Evolutionary conservation across 2,113 vertebrate genomes (phyloP).

Genomic region (Peromyscus californicus): DNA sequence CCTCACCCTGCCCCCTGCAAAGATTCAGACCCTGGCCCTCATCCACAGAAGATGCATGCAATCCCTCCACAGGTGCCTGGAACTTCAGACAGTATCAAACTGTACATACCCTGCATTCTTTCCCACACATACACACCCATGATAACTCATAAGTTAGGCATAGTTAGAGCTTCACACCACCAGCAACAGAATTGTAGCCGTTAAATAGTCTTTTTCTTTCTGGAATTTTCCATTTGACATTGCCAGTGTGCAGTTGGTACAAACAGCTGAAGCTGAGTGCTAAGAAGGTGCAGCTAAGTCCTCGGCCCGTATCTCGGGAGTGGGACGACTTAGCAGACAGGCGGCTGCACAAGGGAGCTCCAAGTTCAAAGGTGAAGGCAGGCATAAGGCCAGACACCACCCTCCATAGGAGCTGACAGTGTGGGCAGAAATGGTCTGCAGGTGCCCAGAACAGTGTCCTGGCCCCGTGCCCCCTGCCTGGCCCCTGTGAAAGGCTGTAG

Average conservation of each 20-base stretch:
- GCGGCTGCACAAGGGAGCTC: not conserved
- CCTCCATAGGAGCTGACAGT: fast-evolving
- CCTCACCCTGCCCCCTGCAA: not conserved
- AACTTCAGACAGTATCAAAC: not conserved
- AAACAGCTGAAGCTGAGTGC: not conserved
- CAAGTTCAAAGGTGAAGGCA: not conserved
- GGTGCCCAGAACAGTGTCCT: not conserved
- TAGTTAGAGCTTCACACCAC: not conserved
- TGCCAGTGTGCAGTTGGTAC: not conserved
- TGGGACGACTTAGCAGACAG: not conserved
- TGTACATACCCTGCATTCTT: not conserved
- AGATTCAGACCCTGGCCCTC: not conserved
- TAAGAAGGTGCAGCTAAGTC: not conserved
- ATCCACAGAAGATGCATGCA: not conserved
- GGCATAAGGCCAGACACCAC: not conserved
- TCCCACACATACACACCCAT: not conserved
- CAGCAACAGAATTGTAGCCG: not conserved
- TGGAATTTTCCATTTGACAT: not conserved
- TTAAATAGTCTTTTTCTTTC: not conserved
- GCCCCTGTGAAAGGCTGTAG: not conserved
- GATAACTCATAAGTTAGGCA: not conserved
- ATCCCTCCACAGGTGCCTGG: too few relatives aligned
- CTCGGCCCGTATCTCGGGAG: not conserved
- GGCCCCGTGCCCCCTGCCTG: too few relatives aligned
- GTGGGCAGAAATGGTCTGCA: not conserved